Percentiles rank a stretch among this genome's conserved stretches.
phyloP scores from a whole-genome alignment of 2,888 invertebrate species.

The Plutella xylostella region DNA sequence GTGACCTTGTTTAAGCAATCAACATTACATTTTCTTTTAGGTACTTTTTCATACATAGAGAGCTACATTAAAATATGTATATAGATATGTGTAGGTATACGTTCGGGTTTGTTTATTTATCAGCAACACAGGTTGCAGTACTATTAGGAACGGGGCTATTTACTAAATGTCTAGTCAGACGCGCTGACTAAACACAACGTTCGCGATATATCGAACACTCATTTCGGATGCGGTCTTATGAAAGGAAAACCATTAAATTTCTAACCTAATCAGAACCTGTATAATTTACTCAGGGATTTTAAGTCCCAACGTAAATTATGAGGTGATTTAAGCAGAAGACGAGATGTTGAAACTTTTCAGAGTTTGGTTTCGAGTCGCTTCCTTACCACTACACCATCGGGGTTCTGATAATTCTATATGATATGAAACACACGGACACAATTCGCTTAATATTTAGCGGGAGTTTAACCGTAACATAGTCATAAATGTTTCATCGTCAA shows the following conservation, averaged over 20 bases:
- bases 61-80: conserved; percentile 20
- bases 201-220: too few relatives aligned
- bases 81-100: too few relatives aligned
- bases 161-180: too few relatives aligned
- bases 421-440: too few relatives aligned
- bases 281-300: conserved; percentile 61
- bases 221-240: background rate
- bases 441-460: too few relatives aligned
- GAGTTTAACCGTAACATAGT: too few relatives aligned
- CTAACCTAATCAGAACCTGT: conserved; percentile 71
- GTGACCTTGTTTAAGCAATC: too few relatives aligned
- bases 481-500: too few relatives aligned
- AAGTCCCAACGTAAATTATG: conserved; percentile 63
- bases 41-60: conserved; percentile 17
- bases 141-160: too few relatives aligned
- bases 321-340: conserved; percentile 70
- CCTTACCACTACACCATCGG: conserved; percentile 49
- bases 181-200: too few relatives aligned
- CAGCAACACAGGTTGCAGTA: too few relatives aligned
- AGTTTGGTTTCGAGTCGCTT: conserved; percentile 49
- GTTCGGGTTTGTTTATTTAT: too few relatives aligned
- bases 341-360: conserved; percentile 32
- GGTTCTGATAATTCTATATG: conserved; percentile 51
- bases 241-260: conserved; percentile 26
- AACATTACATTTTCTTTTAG: conserved; percentile 28